Evolutionary conservation across 2,113 vertebrate species (phyloP), one percentile per base, ranked within the genome.

Genomic region (Rhinichthys klamathensis): DNA sequence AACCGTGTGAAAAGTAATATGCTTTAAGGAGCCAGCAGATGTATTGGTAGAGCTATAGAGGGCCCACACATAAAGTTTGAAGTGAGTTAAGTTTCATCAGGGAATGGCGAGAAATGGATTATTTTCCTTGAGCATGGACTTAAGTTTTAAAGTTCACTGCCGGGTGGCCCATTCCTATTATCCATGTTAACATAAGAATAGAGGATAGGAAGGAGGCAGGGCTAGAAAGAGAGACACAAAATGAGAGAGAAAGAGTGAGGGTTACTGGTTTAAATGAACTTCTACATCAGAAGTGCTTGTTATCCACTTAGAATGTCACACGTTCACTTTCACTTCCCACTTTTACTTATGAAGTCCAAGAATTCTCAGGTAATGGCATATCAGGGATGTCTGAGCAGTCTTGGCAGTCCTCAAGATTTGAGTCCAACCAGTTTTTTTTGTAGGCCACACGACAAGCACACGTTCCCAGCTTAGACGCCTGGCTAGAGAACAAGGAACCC

Each of bases 181-280:
- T 90, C 91, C 90, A 86, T 93, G 94, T 95, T 95, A 95, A 94
- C 95, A 95, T 95, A 94, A 95, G 94, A 95, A 95, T 93, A 91
- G 93, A 91, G 89, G 89, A 80, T 89, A 76, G 88, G 32, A 46
- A 63, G 60, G 88, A 86, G n/a, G 86, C 72, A 13, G 38, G 35
- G 44, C 21, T 79, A 12, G 76, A 83, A 83, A 86, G 85, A 86
- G 88, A 8, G 76, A 82, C 27, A 58, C 10, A 12, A 38, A 80
- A 27, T 11, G 25, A 32, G 74, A 56, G 49, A 1, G 23, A 49
- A 13, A 3, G 4, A 21, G 86, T 79, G 74, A 61, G 82, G 77
- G 86, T 92, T 90, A 92, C 91, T 94, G 93, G 90, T 93, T 94
- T 92, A 92, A 94, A 95, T 92, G 91, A 92, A 92, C 93, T 49